Conservation (phyloP, 2,888 invertebrate genomes). For the Serrognathus titanus region DNA sequence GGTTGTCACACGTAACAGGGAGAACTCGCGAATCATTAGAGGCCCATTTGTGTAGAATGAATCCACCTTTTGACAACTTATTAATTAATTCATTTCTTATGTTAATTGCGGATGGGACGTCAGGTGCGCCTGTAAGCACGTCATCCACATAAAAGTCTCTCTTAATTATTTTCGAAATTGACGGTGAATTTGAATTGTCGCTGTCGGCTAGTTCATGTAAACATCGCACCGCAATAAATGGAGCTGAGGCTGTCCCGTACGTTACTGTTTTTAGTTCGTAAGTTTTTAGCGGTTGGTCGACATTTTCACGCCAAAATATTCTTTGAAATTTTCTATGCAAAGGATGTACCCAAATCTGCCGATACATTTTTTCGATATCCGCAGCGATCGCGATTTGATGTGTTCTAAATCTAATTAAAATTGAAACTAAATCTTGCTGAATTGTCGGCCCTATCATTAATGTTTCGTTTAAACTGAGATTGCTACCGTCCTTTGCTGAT, state of each 20-base stretch:
- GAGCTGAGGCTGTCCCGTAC: constrained; percentile 24
- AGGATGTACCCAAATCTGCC: constrained; percentile 27
- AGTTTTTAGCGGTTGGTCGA: constrained; percentile 10
- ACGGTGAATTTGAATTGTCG: constrained; percentile 16
- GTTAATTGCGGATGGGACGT: background rate
- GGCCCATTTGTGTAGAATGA: constrained; percentile 18
- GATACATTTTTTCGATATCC: constrained; percentile 35
- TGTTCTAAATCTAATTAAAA: constrained; percentile 31
- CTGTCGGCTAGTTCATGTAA: constrained; percentile 20
- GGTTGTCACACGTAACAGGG: background rate
- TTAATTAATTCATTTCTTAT: background rate
- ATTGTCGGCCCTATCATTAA: constrained; percentile 31
- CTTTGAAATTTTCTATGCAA: constrained; percentile 24
- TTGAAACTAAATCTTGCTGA: constrained; percentile 29
- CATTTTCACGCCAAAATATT: constrained; percentile 26
- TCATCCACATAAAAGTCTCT: constrained; percentile 25
- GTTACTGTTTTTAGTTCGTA: constrained; percentile 25
- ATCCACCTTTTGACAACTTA: constrained; percentile 8
- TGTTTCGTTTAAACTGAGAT: constrained; percentile 30
- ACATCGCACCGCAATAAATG: constrained; percentile 23
- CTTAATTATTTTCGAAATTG: constrained; percentile 9
- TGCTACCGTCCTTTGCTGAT: constrained; percentile 24
- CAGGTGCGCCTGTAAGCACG: constrained; percentile 15
- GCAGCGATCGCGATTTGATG: constrained; percentile 28
- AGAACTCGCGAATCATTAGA: constrained; percentile 9